Conservation (phyloP, 2,113 vertebrate genomes). For the Narcine bancroftii region DNA sequence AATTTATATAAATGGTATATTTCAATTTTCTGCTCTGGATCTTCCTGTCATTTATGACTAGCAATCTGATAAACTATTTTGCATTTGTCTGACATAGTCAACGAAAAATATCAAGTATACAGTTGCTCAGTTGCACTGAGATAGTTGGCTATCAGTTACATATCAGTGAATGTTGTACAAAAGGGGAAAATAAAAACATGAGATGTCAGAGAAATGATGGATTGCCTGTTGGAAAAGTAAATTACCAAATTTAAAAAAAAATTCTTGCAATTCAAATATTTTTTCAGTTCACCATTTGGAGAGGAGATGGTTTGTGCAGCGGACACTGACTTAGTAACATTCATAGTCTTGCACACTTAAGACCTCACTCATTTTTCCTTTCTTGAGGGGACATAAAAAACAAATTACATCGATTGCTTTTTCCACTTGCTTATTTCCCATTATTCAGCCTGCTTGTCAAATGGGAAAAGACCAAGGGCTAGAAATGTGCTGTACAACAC, state of each 20-base stretch:
- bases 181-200: not conserved
- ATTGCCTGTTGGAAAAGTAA: not conserved
- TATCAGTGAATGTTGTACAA: not conserved
- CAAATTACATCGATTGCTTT: not conserved
- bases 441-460: not conserved
- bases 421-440: not conserved
- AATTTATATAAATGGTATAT: not conserved
- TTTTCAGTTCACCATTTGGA: not conserved
- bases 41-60: not conserved
- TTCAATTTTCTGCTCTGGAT: not conserved
- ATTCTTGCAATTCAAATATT: not conserved
- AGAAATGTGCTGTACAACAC: not conserved
- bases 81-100: not conserved
- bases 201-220: not conserved
- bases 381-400: not conserved
- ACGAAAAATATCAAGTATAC: not conserved
- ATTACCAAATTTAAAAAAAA: not conserved
- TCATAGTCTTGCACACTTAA: too few species aligned
- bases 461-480: not conserved
- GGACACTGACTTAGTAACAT: not conserved
- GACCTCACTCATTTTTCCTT: not conserved
- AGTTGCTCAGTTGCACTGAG: not conserved
- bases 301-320: too few species aligned
- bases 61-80: not conserved
- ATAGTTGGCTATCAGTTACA: not conserved